A percentile compares a stretch with the other conserved stretches of the same genome.
These are phyloP conservation scores for Eupsilia transversa DNA, from an alignment of 2,888 invertebrate species.

Conservation along the genomic window DNA sequence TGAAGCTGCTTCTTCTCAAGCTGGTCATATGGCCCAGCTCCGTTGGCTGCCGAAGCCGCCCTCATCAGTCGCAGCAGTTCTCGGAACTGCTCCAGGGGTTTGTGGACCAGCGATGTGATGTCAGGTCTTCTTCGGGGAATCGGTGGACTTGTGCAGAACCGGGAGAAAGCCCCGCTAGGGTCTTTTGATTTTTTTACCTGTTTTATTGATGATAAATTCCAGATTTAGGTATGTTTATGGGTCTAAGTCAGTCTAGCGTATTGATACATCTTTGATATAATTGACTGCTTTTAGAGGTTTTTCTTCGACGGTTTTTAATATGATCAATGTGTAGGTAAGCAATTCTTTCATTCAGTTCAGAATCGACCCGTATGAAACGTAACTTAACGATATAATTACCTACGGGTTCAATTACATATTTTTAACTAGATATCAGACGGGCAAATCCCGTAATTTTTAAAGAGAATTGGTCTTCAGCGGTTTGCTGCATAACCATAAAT, in stretches of 20 bases:
- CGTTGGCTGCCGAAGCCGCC: constrained; percentile 82
- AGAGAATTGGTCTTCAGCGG: too few species aligned
- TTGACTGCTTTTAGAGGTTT: not conserved
- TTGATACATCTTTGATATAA: too few species aligned
- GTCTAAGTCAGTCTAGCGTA: too few species aligned
- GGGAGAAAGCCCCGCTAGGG: constrained; percentile 94
- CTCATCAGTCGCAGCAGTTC: constrained; percentile 87
- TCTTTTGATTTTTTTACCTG: constrained; percentile 93
- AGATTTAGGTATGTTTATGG: too few species aligned
- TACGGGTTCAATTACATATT: too few species aligned
- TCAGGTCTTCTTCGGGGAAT: constrained; percentile 96
- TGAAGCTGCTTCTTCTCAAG: constrained; percentile 88
- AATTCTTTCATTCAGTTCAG: not conserved
- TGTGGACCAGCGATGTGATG: constrained; percentile 95
- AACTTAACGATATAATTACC: too few species aligned
- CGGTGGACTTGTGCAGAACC: constrained; percentile 95
- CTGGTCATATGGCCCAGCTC: constrained; percentile 86
- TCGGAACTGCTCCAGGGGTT: constrained; percentile 94
- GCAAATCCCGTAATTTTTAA: too few species aligned
- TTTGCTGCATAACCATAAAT: too few species aligned
- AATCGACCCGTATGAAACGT: not conserved
- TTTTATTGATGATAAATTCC: not conserved
- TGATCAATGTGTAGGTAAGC: not conserved
- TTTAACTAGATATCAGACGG: too few species aligned
- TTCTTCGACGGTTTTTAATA: not conserved